Conservation (phyloP, 2,888 invertebrate genomes). For the Melanotus villosus region DNA sequence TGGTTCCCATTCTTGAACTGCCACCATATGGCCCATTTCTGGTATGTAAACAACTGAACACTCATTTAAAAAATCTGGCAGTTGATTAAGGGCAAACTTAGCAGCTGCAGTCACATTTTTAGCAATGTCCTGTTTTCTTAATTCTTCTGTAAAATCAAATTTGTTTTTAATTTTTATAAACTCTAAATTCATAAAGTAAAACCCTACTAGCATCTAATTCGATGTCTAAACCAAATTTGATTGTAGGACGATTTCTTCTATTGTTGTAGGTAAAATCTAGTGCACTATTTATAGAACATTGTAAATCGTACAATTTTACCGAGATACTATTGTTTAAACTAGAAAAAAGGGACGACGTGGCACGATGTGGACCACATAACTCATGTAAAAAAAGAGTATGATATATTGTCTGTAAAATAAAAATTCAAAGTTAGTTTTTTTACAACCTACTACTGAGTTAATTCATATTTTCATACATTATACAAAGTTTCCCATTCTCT, state of each 20-base stretch:
- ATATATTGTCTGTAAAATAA: slow-evolving; percentile 75
- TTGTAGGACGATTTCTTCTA: slow-evolving; percentile 77
- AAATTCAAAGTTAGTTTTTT: slow-evolving; percentile 31
- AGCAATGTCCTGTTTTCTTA: slow-evolving; percentile 78
- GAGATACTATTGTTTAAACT: slow-evolving; percentile 70
- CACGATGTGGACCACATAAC: slow-evolving; percentile 71
- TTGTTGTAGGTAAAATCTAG: slow-evolving; percentile 78
- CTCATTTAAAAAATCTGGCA: slow-evolving; percentile 77
- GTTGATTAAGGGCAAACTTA: slow-evolving; percentile 76
- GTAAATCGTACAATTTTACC: slow-evolving; percentile 72
- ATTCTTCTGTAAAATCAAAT: slow-evolving; percentile 73
- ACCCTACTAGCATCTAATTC: slow-evolving; percentile 81
- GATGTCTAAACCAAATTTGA: slow-evolving; percentile 82
- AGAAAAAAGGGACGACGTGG: slow-evolving; percentile 70
- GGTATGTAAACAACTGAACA: slow-evolving; percentile 81
- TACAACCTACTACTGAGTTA: not conserved
- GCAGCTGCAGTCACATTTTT: slow-evolving; percentile 82
- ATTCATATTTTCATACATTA: slow-evolving; percentile 73
- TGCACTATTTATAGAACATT: slow-evolving; percentile 80
- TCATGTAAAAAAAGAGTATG: slow-evolving; percentile 79
- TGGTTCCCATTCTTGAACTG: slow-evolving; percentile 78
- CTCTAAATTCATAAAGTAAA: not conserved
- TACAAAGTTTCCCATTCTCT: slow-evolving; percentile 81
- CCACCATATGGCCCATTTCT: slow-evolving; percentile 84
- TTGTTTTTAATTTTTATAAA: not conserved